Evolutionary conservation across 2,797 vertebrate genomes (phyloP), one percentile per base, ranked within the genome.

Genomic region (Salmo trutta): DNA sequence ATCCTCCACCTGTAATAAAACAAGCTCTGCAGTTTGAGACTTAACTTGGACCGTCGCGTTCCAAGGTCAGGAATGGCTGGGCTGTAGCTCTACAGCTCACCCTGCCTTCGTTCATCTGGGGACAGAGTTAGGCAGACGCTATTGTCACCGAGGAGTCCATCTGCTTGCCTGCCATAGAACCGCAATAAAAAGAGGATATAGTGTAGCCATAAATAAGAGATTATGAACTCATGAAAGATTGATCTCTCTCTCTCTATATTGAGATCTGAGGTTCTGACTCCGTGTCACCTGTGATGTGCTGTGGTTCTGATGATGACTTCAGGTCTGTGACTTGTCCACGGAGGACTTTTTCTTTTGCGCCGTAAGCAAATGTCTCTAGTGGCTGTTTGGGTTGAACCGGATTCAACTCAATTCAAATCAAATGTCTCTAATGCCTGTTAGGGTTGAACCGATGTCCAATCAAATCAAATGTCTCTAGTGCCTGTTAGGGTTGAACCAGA

Each of bases 211-310:
- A 86, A 94, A 94, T 94, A 93, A 94, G 87, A 91, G 86, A 94
- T 93, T 91, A 84, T 84, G 83, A 77, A 87, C 82, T 86, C 92
- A 94, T 94, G 78, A 94, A 94, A 94, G 77, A 93, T 95, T 93
- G 83, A 94, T 77, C 71, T 71, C 12, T 53, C 88, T 88, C 92
- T 90, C 88, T 88, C 92, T 90, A 86, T 88, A 88, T 88, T 88
- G 89, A 93, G 89, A 92, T 92, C 90, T 85, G 73, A 88, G 82
- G 81, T 79, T 91, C 83, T 90, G 91, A 92, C 90, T 91, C 80
- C 74, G 77, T 93, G 92, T 94, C 92, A 91, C 83, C 87, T 87
- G 88, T 87, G 59, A 91, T 94, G 87, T 91, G 84, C 88, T 33
- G 3, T 27, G 77, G 79, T 65, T 76, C 67, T 76, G 2, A 80